A percentile compares a stretch with the other conserved stretches of the same genome.
These are phyloP conservation scores for Brevimyrus niger DNA, from an alignment of 2,113 vertebrate species.

Conservation along the genomic window DNA sequence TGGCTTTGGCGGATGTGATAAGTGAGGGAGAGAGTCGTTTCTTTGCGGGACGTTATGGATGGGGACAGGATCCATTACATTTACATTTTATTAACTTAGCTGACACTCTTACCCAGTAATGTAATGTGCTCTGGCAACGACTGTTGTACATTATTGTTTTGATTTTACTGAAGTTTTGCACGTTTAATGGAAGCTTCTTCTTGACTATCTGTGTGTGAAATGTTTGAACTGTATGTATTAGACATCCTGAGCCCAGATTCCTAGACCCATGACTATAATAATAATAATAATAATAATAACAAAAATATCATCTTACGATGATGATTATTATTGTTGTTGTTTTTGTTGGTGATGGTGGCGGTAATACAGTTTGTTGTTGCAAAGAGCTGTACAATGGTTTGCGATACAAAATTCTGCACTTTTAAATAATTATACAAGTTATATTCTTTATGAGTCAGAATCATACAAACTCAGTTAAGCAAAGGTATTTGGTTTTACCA, in stretches of 20 bases:
- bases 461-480: not conserved
- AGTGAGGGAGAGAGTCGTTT: not conserved
- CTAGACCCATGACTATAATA: not conserved
- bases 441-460: not conserved
- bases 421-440: not conserved
- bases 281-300: not conserved
- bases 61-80: not conserved
- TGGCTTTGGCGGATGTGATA: not conserved
- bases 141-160: not conserved
- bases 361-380: not conserved
- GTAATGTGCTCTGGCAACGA: not conserved
- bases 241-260: not conserved
- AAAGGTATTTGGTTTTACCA: not conserved
- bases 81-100: slow-evolving; percentile 13
- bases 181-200: not conserved
- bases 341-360: not conserved
- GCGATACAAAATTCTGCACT: not conserved
- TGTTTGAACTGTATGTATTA: not conserved
- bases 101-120: not conserved
- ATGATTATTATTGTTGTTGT: not conserved
- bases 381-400: not conserved
- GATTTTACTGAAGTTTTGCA: not conserved
- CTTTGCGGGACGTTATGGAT: not conserved
- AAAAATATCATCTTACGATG: not conserved
- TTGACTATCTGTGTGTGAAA: not conserved